Conservation (phyloP, 2,113 vertebrate genomes). For the Beaufortia kweichowensis region DNA sequence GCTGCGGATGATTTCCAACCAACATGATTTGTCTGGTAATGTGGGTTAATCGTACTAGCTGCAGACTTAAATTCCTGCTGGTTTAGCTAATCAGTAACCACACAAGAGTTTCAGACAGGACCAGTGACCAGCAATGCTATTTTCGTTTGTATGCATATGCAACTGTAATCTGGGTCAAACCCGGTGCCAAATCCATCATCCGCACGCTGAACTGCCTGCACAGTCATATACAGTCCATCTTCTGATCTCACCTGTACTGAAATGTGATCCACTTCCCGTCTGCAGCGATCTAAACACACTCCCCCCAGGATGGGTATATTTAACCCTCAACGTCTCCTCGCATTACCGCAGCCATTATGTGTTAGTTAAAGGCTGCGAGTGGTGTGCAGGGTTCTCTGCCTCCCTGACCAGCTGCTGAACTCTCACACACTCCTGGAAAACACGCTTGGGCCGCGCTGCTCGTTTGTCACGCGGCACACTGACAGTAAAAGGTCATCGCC, state of each 20-base stretch:
- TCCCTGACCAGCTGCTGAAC: slow-evolving; percentile 81
- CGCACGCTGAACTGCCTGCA: neutral
- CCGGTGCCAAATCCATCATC: neutral
- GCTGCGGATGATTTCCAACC: too few species aligned
- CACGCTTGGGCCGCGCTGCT: slow-evolving; percentile 77
- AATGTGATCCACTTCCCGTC: slow-evolving; percentile 34
- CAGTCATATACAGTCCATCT: neutral
- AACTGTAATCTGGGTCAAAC: neutral
- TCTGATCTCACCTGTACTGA: slow-evolving; percentile 51
- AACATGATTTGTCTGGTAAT: too few species aligned
- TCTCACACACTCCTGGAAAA: slow-evolving; percentile 79
- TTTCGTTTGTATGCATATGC: neutral
- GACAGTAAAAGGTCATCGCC: slow-evolving; percentile 83
- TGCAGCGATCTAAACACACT: slow-evolving; percentile 35
- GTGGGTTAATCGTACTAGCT: too few species aligned
- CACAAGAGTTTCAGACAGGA: too few species aligned
- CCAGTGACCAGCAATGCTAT: too few species aligned
- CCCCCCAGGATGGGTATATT: slow-evolving; percentile 53
- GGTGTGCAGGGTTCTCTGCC: slow-evolving; percentile 71
- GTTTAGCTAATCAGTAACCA: too few species aligned
- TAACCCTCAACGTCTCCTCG: slow-evolving; percentile 62
- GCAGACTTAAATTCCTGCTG: too few species aligned
- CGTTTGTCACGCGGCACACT: slow-evolving; percentile 80
- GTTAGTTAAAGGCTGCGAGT: slow-evolving; percentile 80
- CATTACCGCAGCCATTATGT: slow-evolving; percentile 73